Evolutionary conservation across 2,113 vertebrate species (phyloP).

Genomic region (Apaloderma vittatum): DNA sequence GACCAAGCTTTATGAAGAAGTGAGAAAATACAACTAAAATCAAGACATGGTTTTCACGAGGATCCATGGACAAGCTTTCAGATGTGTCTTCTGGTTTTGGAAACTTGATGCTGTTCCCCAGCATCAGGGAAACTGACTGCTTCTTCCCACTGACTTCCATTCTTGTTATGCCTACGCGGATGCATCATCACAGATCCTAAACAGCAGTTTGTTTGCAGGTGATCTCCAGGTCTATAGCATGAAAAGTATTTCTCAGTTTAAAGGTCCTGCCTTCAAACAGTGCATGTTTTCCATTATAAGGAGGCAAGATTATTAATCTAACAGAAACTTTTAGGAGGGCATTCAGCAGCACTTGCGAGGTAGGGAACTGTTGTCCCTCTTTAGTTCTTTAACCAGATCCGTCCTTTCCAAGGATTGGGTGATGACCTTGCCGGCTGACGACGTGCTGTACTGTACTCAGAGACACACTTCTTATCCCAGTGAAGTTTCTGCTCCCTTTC

Average conservation of each 20-base stretch:
- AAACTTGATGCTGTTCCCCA: neutral
- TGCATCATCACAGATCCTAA: neutral
- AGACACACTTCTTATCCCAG: neutral
- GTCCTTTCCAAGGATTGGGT: neutral
- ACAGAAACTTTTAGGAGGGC: neutral
- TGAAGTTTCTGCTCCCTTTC: neutral
- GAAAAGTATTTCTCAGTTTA: neutral
- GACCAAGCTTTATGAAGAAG: neutral
- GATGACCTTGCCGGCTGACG: neutral
- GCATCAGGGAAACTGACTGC: neutral
- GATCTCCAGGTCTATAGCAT: neutral
- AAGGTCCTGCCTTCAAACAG: neutral
- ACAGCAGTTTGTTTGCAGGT: neutral
- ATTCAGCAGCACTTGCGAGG: neutral
- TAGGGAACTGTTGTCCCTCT: neutral
- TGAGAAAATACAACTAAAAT: neutral
- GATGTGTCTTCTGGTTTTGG: neutral
- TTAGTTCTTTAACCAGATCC: neutral
- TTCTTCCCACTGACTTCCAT: neutral
- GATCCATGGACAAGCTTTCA: neutral
- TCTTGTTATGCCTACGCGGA: neutral
- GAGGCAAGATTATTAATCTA: neutral
- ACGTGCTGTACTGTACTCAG: neutral
- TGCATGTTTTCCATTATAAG: neutral
- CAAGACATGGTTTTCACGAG: neutral